phyloP scores from a whole-genome alignment of 2,888 invertebrate species.

The Diloba caeruleocephala region DNA sequence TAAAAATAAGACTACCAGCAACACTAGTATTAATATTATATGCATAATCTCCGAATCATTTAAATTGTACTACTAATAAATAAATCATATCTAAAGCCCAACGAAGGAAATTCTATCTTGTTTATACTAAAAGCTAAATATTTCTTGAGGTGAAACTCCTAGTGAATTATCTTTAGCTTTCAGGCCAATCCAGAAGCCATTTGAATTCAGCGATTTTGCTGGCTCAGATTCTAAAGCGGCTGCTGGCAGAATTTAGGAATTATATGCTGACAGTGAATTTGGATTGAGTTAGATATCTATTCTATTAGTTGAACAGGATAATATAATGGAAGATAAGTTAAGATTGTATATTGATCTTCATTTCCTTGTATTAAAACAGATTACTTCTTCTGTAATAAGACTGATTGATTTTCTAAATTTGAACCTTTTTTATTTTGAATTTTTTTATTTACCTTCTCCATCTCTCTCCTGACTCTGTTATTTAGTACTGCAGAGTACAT shows the following conservation, averaged over 20 bases:
- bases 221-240: conserved; percentile 32
- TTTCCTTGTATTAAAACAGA: too few relatives aligned
- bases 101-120: conserved; percentile 10
- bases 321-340: background rate
- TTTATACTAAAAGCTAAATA: conserved; percentile 34
- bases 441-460: background rate
- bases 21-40: too few relatives aligned
- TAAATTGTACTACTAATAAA: too few relatives aligned
- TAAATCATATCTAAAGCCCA: background rate
- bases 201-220: conserved; percentile 44
- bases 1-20: too few relatives aligned
- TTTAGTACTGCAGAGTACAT: too few relatives aligned
- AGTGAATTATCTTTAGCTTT: conserved; percentile 31
- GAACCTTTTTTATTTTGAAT: background rate
- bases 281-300: conserved; percentile 24
- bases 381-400: too few relatives aligned
- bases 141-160: conserved; percentile 33
- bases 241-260: conserved; percentile 38
- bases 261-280: conserved; percentile 39
- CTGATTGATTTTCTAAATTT: background rate
- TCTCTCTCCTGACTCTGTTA: too few relatives aligned
- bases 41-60: too few relatives aligned
- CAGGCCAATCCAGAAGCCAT: conserved; percentile 37
- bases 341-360: conserved; percentile 8
- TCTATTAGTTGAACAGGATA: conserved; percentile 17